Percentiles rank a stretch among this genome's conserved stretches.
Evolutionary conservation across 2,888 invertebrate genomes (phyloP).

Genomic region (Diaprepes abbreviatus): DNA sequence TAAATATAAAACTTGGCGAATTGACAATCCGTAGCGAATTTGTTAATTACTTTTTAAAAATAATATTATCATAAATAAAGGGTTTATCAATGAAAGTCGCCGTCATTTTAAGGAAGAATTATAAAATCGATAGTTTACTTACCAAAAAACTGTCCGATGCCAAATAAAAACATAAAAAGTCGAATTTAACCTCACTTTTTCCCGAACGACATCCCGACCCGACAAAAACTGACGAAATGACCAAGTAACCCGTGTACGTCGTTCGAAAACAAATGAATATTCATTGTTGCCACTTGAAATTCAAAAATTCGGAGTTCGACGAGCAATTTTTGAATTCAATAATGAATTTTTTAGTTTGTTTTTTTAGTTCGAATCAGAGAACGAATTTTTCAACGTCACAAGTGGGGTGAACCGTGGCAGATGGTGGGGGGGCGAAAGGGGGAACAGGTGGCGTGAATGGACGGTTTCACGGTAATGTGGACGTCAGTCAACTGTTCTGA

Average conservation of each 20-base stretch:
- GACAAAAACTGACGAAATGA: conserved; percentile 23
- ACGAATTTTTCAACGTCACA: not conserved
- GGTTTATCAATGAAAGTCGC: not conserved
- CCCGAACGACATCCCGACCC: conserved; percentile 11
- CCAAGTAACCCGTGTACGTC: conserved; percentile 1
- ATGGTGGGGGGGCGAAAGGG: conserved; percentile 11
- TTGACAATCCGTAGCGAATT: conserved; percentile 7
- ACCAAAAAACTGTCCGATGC: conserved; percentile 9
- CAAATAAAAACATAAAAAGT: conserved; percentile 18
- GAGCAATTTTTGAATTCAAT: conserved; percentile 24
- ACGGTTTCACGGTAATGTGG: not conserved
- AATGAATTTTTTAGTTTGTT: not conserved
- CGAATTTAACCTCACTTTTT: conserved; percentile 30
- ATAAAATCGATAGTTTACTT: not conserved
- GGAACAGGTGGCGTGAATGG: conserved; percentile 13
- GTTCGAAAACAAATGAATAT: conserved; percentile 22
- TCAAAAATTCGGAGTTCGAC: conserved; percentile 10
- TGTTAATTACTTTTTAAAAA: not conserved
- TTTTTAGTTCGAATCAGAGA: not conserved
- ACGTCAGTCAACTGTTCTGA: conserved; percentile 5
- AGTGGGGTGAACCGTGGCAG: not conserved
- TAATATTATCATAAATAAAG: not conserved
- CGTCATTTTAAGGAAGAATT: not conserved
- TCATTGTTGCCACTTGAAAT: conserved; percentile 25
- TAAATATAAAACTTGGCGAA: conserved; percentile 5